Conservation (phyloP, 1,140 invertebrate species). For the Pseudoatta argentina region DNA sequence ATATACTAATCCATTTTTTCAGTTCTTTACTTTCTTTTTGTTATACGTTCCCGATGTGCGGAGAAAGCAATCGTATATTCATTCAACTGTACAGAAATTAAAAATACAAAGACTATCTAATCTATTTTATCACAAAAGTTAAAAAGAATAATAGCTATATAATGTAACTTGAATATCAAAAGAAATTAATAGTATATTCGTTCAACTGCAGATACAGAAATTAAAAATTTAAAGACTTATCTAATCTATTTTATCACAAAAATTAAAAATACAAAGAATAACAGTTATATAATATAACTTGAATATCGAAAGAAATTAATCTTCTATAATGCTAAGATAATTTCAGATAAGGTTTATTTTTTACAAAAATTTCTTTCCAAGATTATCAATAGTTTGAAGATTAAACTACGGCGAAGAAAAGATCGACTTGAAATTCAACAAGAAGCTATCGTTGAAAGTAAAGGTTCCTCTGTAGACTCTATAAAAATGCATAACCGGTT, state of each 20-base stretch:
- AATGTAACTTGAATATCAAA: background rate
- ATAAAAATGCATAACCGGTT: slow-evolving; percentile 10
- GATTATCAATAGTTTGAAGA: background rate
- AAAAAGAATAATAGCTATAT: background rate
- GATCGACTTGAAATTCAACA: background rate
- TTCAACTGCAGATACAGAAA: slow-evolving; percentile 1
- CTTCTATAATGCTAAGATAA: background rate
- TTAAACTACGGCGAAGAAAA: background rate
- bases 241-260: too few relatives aligned
- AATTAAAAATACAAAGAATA: background rate
- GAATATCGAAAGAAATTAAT: background rate
- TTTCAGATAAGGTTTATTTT: background rate
- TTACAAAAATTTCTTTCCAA: background rate
- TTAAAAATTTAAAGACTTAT: background rate
- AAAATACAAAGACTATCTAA: background rate
- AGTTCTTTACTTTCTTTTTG: slow-evolving; percentile 1
- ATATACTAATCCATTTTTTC: slow-evolving; percentile 16
- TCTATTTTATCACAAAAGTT: too few relatives aligned
- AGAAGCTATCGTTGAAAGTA: slow-evolving; percentile 13
- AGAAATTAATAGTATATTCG: background rate
- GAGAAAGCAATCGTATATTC: slow-evolving; percentile 7
- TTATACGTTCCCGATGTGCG: background rate
- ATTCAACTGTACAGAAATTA: slow-evolving; percentile 12
- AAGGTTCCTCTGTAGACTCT: background rate
- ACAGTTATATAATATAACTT: background rate